Evolutionary conservation across 1,140 invertebrate genomes (phyloP).

Genomic region (Drosophila oshimai): DNA sequence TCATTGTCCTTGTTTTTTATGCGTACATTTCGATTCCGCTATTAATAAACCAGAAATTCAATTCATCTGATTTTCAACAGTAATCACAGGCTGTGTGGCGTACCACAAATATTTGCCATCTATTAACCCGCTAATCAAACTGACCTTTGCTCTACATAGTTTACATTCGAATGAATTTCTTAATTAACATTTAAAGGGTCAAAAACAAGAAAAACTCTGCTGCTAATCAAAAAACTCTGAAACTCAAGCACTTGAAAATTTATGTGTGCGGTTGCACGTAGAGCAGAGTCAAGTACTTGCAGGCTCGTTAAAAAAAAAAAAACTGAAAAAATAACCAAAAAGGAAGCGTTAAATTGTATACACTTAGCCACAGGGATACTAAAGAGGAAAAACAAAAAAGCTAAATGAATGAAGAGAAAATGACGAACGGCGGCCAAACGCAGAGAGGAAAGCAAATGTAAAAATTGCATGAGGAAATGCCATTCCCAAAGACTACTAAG

Average conservation of each 20-base stretch:
- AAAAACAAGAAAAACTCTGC: background rate
- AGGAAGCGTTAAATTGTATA: slow-evolving; percentile 75
- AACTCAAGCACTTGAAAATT: slow-evolving; percentile 8
- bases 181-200: slow-evolving; percentile 39
- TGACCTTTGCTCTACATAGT: slow-evolving; percentile 13
- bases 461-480: slow-evolving; percentile 81
- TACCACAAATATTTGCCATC: background rate
- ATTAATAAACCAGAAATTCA: background rate
- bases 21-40: background rate
- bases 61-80: background rate
- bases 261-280: slow-evolving; percentile 18
- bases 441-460: slow-evolving; percentile 41
- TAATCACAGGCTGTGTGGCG: background rate
- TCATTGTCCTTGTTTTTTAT: background rate
- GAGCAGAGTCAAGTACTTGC: slow-evolving; percentile 6
- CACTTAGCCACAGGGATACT: slow-evolving; percentile 62
- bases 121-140: slow-evolving; percentile 32
- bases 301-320: slow-evolving; percentile 49
- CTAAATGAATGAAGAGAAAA: slow-evolving; percentile 40
- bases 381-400: slow-evolving; percentile 7
- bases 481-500: slow-evolving; percentile 73
- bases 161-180: slow-evolving; percentile 26
- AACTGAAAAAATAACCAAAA: slow-evolving; percentile 8
- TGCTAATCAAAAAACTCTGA: slow-evolving; percentile 10
- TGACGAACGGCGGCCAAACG: slow-evolving; percentile 28